Conservation (phyloP, 1,140 invertebrate species). For the Cotesia typhae region DNA sequence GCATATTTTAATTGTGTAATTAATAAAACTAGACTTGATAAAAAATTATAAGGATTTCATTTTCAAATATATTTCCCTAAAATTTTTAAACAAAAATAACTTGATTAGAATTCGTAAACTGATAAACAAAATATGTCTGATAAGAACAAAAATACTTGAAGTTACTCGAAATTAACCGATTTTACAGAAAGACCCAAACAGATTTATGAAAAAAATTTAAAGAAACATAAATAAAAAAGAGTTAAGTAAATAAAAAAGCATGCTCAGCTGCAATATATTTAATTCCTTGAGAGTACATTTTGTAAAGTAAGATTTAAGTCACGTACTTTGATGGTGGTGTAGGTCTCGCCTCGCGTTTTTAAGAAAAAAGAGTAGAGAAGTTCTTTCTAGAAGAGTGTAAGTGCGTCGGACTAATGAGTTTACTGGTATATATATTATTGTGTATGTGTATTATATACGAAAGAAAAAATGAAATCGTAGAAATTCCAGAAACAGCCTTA, state of each 20-base stretch:
- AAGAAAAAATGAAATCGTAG: slow-evolving; percentile 28
- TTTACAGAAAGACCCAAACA: neutral
- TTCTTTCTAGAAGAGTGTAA: neutral
- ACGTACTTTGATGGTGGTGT: slow-evolving; percentile 47
- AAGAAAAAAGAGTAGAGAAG: slow-evolving; percentile 12
- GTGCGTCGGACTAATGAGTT: slow-evolving; percentile 31
- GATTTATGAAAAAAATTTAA: slow-evolving; percentile 1
- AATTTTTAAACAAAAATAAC: too few relatives aligned
- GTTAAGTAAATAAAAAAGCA: neutral
- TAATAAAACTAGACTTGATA: too few relatives aligned
- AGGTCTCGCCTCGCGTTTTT: slow-evolving; percentile 45
- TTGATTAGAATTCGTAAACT: too few relatives aligned
- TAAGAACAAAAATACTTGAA: neutral
- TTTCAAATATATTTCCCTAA: too few relatives aligned
- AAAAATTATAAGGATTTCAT: too few relatives aligned
- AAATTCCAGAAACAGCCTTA: slow-evolving; percentile 27
- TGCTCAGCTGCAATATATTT: slow-evolving; percentile 11
- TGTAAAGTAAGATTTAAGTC: slow-evolving; percentile 61
- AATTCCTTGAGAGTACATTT: slow-evolving; percentile 1
- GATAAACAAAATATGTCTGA: too few relatives aligned
- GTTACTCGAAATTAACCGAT: neutral
- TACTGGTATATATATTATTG: neutral
- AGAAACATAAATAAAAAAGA: slow-evolving; percentile 5
- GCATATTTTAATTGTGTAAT: too few relatives aligned
- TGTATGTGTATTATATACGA: neutral